A percentile compares a stretch with the other conserved stretches of the same genome.
phyloP scores from a whole-genome alignment of 2,888 invertebrate genomes.

The Halocaridina rubra region DNA sequence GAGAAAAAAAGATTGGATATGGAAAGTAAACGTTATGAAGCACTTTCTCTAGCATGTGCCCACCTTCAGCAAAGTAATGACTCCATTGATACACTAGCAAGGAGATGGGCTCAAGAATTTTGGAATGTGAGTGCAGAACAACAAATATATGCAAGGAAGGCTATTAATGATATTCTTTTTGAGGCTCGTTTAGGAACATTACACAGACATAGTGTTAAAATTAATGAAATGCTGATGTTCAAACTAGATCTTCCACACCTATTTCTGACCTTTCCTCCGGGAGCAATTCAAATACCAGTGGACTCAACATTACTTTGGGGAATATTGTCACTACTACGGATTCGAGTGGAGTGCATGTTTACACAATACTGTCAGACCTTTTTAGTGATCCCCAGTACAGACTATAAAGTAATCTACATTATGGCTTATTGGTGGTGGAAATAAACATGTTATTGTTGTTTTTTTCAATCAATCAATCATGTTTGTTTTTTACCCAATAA shows the following conservation, averaged over 20 bases:
- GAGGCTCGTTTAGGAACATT: constrained; percentile 19
- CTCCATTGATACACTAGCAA: constrained; percentile 12
- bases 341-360: neutral
- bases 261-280: neutral
- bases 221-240: neutral
- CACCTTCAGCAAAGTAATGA: constrained; percentile 17
- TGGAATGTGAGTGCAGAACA: constrained; percentile 11
- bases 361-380: neutral
- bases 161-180: constrained; percentile 40
- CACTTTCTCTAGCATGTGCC: neutral
- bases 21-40: neutral
- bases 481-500: no score
- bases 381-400: neutral
- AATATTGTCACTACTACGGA: neutral
- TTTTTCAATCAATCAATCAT: neutral
- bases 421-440: neutral
- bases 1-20: neutral
- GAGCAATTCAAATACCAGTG: neutral
- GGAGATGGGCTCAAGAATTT: constrained; percentile 24
- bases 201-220: constrained; percentile 6
- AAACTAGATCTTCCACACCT: neutral
- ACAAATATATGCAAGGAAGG: constrained; percentile 30
- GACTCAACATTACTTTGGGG: neutral
- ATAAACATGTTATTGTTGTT: neutral
- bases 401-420: neutral